These are phyloP conservation scores for Catharus bicknelli DNA, from an alignment of 2,113 vertebrate genomes.

Conservation along the genomic window DNA sequence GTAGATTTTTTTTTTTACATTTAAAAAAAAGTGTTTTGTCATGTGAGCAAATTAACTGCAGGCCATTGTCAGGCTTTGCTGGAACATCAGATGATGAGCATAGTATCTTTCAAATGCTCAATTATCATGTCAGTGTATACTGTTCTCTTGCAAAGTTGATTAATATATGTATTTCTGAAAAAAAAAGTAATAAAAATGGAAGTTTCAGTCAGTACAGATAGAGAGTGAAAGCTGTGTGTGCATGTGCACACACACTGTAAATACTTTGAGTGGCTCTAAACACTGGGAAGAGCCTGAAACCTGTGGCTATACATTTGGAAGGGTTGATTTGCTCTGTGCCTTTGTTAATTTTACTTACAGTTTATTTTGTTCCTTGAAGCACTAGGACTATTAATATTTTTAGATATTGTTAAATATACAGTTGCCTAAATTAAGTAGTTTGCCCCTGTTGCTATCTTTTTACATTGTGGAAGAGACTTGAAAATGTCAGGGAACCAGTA, in stretches of 20 bases:
- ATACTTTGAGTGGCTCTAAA: neutral
- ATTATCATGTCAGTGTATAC: neutral
- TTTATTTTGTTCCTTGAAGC: neutral
- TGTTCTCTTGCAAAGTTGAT: neutral
- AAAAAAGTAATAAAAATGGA: neutral
- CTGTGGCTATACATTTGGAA: neutral
- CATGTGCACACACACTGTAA: fast-evolving
- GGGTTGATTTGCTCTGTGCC: neutral
- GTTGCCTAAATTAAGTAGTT: neutral
- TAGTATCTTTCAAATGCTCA: neutral
- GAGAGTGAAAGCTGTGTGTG: fast-evolving
- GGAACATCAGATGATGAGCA: neutral
- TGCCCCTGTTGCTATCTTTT: neutral
- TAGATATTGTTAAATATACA: neutral
- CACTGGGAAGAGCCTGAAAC: neutral
- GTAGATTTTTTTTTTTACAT: neutral
- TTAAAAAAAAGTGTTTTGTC: neutral
- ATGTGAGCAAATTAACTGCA: neutral
- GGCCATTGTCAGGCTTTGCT: neutral
- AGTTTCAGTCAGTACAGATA: neutral
- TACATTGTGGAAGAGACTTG: neutral
- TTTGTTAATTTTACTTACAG: neutral
- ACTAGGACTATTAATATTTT: neutral
- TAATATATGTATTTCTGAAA: neutral
- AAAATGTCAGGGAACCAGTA: neutral